Percentiles rank a stretch among this genome's conserved stretches.
These are phyloP conservation scores for Mus musculus DNA, from an alignment of 2,113 vertebrate species.

Conservation along the genomic window GRCm39 chr8:50548501-50549000, in stretches of 20 bases:
- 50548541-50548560: not conserved
- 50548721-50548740: too few relatives aligned
- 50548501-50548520: not conserved
- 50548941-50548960: not conserved
- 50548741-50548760: not conserved
- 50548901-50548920: not conserved
- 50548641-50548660: too few relatives aligned
- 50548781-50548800: not conserved
- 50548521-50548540: not conserved
- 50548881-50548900: not conserved
- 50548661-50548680: too few relatives aligned
- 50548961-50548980: not conserved
- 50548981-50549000: not conserved
- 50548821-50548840: not conserved
- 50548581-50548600: too few relatives aligned
- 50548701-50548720: too few relatives aligned
- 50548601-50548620: too few relatives aligned
- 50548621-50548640: too few relatives aligned
- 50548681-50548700: too few relatives aligned
- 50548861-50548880: not conserved
- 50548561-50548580: not conserved
- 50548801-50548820: not conserved
- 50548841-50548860: not conserved
- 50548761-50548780: too few relatives aligned
- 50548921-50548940: not conserved